A percentile compares a stretch with the other conserved stretches of the same genome.
Conservation (phyloP, 1,140 invertebrate species). For the Caerostris darwini region DNA sequence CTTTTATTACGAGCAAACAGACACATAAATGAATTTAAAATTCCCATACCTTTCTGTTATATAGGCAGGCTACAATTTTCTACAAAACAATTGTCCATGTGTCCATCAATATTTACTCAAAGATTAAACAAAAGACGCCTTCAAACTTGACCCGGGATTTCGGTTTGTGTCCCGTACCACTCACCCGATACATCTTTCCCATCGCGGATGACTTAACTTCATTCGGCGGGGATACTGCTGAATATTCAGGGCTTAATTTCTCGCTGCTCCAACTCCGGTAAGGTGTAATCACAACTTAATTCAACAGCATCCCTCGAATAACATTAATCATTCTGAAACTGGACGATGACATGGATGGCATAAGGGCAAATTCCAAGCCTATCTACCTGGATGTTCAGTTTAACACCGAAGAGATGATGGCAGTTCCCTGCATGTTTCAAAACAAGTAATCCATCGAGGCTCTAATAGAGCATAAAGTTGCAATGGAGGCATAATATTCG, state of each 20-base stretch:
- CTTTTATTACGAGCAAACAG: too few species aligned
- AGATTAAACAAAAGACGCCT: too few species aligned
- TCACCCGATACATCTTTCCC: not conserved
- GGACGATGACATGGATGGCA: not conserved
- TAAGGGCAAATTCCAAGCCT: not conserved
- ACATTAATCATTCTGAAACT: conserved; percentile 33
- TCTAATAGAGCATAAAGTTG: conserved; percentile 1
- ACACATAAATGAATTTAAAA: too few species aligned
- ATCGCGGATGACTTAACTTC: conserved; percentile 6
- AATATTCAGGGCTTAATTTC: conserved; percentile 36
- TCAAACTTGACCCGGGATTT: too few species aligned
- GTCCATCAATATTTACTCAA: too few species aligned
- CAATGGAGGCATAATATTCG: conserved; percentile 6
- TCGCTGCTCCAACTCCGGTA: not conserved
- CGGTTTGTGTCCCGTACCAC: too few species aligned
- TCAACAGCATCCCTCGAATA: conserved; percentile 20
- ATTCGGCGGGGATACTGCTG: not conserved
- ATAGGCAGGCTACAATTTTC: too few species aligned
- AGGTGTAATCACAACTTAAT: not conserved
- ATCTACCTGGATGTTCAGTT: not conserved
- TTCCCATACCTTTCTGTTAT: too few species aligned
- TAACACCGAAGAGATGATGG: not conserved
- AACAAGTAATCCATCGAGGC: not conserved
- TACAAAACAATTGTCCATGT: too few species aligned
- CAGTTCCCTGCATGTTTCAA: not conserved